phyloP scores from a whole-genome alignment of 2,113 vertebrate species.

The Xenotilapia caudafasciata region DNA sequence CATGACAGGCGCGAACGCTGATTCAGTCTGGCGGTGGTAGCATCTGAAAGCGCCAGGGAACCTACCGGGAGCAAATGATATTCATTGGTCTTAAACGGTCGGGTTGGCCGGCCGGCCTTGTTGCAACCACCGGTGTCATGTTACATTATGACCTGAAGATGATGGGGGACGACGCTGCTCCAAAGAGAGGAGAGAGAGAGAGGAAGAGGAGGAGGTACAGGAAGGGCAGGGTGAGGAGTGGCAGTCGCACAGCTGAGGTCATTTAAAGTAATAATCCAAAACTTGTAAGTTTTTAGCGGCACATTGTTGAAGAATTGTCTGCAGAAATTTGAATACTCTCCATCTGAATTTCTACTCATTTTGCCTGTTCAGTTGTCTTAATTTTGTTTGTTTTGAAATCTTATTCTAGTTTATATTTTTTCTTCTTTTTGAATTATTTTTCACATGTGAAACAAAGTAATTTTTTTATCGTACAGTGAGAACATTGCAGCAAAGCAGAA shows the following conservation, averaged over 20 bases:
- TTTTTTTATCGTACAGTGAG: background rate
- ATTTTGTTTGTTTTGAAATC: background rate
- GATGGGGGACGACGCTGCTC: conserved; percentile 44
- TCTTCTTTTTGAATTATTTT: background rate
- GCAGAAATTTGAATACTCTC: background rate
- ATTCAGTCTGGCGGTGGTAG: conserved; percentile 64
- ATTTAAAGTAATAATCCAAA: conserved; percentile 8
- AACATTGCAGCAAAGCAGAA: no score
- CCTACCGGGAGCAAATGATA: conserved; percentile 71
- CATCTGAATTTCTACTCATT: background rate
- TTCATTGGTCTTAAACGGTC: conserved; percentile 76
- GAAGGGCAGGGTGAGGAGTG: background rate
- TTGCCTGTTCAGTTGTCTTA: background rate
- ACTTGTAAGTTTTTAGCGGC: background rate
- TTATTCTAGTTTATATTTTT: background rate
- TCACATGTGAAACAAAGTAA: background rate
- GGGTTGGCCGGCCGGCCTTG: conserved; percentile 59
- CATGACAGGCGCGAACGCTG: conserved; percentile 66
- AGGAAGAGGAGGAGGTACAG: background rate
- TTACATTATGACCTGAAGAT: conserved; percentile 72
- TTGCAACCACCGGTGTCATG: conserved; percentile 69
- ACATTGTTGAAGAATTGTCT: background rate
- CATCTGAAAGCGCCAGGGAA: conserved; percentile 57
- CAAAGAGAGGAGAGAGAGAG: background rate
- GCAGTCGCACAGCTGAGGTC: background rate